Evolutionary conservation across 2,113 vertebrate species (phyloP), one percentile per base, ranked within the genome.

Genomic region (Hoplias malabaricus): DNA sequence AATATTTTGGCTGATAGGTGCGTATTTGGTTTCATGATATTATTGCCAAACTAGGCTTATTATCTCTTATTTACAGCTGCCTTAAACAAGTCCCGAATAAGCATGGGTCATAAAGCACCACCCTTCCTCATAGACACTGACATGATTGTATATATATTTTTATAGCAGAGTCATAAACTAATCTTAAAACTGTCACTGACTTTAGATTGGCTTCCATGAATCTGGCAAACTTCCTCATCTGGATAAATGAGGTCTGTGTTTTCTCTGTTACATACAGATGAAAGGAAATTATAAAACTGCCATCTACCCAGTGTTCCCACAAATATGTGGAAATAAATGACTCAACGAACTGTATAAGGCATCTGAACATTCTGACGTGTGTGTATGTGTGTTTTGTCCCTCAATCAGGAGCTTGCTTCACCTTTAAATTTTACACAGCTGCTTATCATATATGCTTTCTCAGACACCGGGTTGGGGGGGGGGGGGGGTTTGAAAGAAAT

Each of bases 401-500:
- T 2, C 31, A 71, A 48, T 27, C 27, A 72, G 57, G 13, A 31
- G 29, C 29, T 69, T 42, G 29, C 31, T 34, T 36, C 65, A n/a
- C n/a, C 48, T 77, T 80, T 29, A 61, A 34, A 77, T 56, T 50
- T 73, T 40, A 43, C 31, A 70, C 70, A 62, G 53, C 80, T 80
- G 78, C 73, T 82, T 59, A 84, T 84, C 80, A 79, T 43, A 79
- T 74, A 36, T 6, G 54, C 6, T 75, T 82, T 82, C 83, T 74
- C 80, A 80, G 4, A 40, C n/a, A 3, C 25, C 13, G n/a, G 38
- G 25, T 16, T 9, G 7, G 23, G 29, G 48, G n/a, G 62, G 19
- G 48, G 31, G 27, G 1, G 6, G 29, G 21, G 29, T n/a, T n/a
- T n/a, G 40, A 38, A 16, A 19, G 65, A 42, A 54, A 36, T 43